Conservation (phyloP, 1,140 invertebrate genomes). For the Delia radicum region DNA sequence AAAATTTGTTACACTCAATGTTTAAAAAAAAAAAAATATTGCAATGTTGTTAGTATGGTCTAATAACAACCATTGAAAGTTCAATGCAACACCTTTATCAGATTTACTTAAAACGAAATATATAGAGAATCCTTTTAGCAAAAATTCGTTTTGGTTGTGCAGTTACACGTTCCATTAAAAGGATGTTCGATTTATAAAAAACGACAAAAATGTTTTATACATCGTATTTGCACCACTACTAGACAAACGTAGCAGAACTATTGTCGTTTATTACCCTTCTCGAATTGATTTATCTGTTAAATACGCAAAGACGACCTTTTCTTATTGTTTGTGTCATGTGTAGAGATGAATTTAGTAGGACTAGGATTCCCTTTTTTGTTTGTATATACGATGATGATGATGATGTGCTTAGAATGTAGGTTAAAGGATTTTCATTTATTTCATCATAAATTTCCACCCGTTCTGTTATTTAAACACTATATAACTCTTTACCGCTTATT, state of each 20-base stretch:
- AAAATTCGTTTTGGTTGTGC: conserved; percentile 49
- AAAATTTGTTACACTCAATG: conserved; percentile 1
- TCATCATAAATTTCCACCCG: conserved; percentile 7
- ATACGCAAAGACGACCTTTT: conserved; percentile 30
- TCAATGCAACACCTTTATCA: background rate
- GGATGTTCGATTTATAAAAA: conserved; percentile 26
- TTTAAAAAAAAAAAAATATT: background rate
- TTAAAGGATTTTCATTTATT: conserved; percentile 7
- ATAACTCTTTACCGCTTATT: background rate
- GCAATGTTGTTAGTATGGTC: background rate
- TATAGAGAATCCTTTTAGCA: background rate
- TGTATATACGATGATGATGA: background rate
- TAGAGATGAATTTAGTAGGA: background rate
- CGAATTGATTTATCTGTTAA: conserved; percentile 56
- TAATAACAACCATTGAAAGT: background rate
- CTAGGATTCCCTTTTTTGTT: background rate
- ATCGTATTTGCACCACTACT: too few relatives aligned
- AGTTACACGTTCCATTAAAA: conserved; percentile 45
- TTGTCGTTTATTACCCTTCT: conserved; percentile 51
- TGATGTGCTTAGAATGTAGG: conserved; percentile 12
- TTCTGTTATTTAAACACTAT: background rate
- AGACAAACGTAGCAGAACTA: background rate
- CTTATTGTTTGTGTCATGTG: background rate
- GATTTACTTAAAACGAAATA: background rate
- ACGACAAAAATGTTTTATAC: too few relatives aligned